phyloP scores from a whole-genome alignment of 2,113 vertebrate genomes.

The Hydrochoerus hydrochaeris region DNA sequence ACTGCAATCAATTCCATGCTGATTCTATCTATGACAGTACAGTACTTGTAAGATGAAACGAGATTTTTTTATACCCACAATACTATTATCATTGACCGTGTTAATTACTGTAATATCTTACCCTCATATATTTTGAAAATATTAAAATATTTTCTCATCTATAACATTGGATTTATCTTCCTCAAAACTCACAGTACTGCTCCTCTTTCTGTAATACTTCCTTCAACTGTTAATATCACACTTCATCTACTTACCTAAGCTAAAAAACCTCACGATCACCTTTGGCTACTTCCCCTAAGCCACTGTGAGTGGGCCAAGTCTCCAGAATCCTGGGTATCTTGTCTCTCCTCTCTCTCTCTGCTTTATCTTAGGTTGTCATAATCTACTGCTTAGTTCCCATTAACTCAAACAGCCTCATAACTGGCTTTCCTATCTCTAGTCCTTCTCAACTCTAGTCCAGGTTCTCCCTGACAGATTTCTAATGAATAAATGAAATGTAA shows the following conservation, averaged over 20 bases:
- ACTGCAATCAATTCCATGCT: neutral
- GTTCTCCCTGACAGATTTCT: neutral
- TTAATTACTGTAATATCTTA: neutral
- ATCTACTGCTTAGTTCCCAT: neutral
- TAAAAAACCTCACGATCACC: neutral
- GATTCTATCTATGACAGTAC: neutral
- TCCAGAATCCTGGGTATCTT: neutral
- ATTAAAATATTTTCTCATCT: conserved; percentile 20
- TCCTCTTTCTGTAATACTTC: conserved; percentile 7
- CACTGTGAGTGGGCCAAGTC: neutral
- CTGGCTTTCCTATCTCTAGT: neutral
- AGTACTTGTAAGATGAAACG: neutral
- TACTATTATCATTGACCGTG: neutral
- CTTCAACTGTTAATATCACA: neutral
- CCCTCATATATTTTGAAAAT: conserved; percentile 50
- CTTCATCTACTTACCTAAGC: neutral
- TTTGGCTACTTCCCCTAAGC: neutral
- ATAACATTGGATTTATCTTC: neutral
- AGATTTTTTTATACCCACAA: neutral
- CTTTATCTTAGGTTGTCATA: neutral
- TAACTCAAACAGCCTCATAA: neutral
- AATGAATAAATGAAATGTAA: neutral
- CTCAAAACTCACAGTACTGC: neutral
- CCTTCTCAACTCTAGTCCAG: neutral
- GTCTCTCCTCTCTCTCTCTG: neutral